Evolutionary conservation across 2,888 invertebrate genomes (phyloP), one percentile per base, ranked within the genome.

Genomic region (Vesta saturnalis): DNA sequence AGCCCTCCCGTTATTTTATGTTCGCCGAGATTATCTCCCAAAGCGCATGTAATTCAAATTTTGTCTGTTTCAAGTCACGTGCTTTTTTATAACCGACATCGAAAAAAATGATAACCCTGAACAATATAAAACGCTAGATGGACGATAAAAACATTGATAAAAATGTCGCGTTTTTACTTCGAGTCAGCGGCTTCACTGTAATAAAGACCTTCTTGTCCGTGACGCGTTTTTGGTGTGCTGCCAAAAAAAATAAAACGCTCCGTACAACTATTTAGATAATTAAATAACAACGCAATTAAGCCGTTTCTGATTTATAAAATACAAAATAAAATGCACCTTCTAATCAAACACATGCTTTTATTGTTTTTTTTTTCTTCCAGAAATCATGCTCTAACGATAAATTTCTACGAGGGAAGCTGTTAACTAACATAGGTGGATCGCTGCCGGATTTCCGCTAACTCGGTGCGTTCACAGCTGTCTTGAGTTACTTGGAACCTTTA

Each of bases 361-460:
- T 23, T 23, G 23, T 3, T 23, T 23, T 23, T 23, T 23, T 23
- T n/a, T n/a, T n/a, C n/a, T n/a, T n/a, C n/a, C n/a, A n/a, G n/a
- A n/a, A n/a, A n/a, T n/a, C n/a, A n/a, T n/a, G n/a, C n/a, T n/a
- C n/a, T n/a, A n/a, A 23, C 8, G 39, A 39, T 18, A 18, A 18
- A 49, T 43, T 43, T 43, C 8, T 43, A 49, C 16, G 15, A 49
- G 47, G 47, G 47, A 58, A 64, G 60, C 60, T 61, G 66, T 39
- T 60, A 55, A 57, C 14, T 63, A 55, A 57, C 14, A 65, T 75
- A 76, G 74, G 72, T 64, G 73, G 39, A 72, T 73, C 74, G 73
- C 73, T 76, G 78, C 81, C 82, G 82, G 82, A 82, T 82, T 81
- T 82, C 82, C 82, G 82, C 74, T 76, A 76, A 75, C 76, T 76